phyloP scores from a whole-genome alignment of 2,797 vertebrate species.

The Acanthis flammea region DNA sequence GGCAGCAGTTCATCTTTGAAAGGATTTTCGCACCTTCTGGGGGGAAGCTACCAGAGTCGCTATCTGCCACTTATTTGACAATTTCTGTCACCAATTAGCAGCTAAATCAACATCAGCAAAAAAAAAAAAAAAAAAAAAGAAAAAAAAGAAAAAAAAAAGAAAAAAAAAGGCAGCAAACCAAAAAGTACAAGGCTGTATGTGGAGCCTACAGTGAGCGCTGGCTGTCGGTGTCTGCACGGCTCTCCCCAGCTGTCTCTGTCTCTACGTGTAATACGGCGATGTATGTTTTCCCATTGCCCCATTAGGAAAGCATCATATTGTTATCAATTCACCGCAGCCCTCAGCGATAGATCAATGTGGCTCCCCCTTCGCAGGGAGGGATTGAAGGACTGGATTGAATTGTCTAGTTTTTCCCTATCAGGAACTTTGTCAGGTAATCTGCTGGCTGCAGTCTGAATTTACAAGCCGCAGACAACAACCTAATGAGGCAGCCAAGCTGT shows the following conservation, averaged over 20 bases:
- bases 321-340: conserved; percentile 77
- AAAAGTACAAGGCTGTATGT: conserved; percentile 70
- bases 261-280: conserved; percentile 59
- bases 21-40: conserved; percentile 91
- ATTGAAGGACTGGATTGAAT: conserved; percentile 86
- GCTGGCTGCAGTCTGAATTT: conserved; percentile 86
- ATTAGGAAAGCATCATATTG: conserved; percentile 83
- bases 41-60: conserved; percentile 89
- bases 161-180: conserved; percentile 61
- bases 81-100: conserved; percentile 99
- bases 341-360: conserved; percentile 79
- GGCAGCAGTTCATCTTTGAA: conserved; percentile 88
- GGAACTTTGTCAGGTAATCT: conserved; percentile 94
- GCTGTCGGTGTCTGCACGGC: not conserved
- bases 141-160: conserved; percentile 69
- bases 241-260: not conserved
- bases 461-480: conserved; percentile 91
- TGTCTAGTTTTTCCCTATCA: conserved; percentile 84
- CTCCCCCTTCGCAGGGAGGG: conserved; percentile 76
- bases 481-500: conserved; percentile 98
- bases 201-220: conserved; percentile 49
- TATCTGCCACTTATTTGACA: conserved; percentile 97
- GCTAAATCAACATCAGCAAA: conserved; percentile 97
- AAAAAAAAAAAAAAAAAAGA: conserved; percentile 61
- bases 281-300: conserved; percentile 80